Conservation (phyloP, 2,888 invertebrate species). For the Steinernema carpocapsae region DNA sequence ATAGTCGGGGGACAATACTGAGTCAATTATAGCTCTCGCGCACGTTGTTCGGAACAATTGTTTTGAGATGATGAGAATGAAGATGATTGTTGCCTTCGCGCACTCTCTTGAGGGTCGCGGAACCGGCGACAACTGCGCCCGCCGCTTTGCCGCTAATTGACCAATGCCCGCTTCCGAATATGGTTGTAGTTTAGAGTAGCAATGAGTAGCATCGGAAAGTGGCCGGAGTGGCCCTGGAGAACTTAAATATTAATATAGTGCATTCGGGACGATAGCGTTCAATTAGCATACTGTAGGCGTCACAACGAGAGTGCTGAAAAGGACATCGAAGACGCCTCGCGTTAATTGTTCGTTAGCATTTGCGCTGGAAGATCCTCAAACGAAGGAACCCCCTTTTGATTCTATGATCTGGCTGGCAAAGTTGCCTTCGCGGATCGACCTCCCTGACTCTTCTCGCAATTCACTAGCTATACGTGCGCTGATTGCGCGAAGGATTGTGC, state of each 20-base stretch:
- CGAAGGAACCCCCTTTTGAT: neutral
- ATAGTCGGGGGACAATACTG: constrained; percentile 31
- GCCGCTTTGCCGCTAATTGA: constrained; percentile 31
- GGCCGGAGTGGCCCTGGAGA: constrained; percentile 5
- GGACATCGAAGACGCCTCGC: neutral
- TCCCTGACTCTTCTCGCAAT: constrained; percentile 2
- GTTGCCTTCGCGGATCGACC: neutral
- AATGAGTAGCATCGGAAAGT: neutral
- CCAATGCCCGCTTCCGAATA: constrained; percentile 26
- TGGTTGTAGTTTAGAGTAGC: neutral
- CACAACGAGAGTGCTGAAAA: neutral
- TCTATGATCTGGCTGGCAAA: neutral
- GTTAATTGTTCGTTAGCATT: too few species aligned
- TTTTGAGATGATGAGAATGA: constrained; percentile 30
- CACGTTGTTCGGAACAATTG: neutral
- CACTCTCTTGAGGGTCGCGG: constrained; percentile 33
- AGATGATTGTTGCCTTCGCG: constrained; percentile 34
- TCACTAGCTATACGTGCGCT: constrained; percentile 30
- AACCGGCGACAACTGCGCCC: neutral
- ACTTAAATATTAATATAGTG: constrained; percentile 26
- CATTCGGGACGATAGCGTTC: neutral
- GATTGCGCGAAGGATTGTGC: constrained; percentile 33
- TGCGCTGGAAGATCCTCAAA: too few species aligned
- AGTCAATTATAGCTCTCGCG: constrained; percentile 33
- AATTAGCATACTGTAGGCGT: constrained; percentile 4